Conservation (phyloP, 2,888 invertebrate species). For the Stomorhina lunata region DNA sequence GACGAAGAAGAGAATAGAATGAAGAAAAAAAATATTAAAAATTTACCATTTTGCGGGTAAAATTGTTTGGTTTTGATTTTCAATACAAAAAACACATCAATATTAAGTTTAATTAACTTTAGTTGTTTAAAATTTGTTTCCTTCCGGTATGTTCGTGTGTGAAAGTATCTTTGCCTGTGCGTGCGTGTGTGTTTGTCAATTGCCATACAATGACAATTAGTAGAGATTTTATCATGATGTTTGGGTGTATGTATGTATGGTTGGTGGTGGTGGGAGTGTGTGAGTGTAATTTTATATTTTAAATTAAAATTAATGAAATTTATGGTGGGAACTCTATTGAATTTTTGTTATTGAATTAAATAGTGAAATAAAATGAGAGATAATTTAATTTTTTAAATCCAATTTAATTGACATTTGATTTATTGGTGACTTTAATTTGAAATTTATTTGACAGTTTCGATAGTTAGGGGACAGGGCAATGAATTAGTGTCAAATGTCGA, state of each 20-base stretch:
- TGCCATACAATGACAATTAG: background rate
- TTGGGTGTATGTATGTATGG: background rate
- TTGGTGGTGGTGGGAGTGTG: no score
- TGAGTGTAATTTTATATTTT: slow-evolving; percentile 5
- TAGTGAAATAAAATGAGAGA: background rate
- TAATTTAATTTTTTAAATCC: slow-evolving; percentile 14
- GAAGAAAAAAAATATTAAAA: background rate
- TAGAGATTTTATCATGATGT: slow-evolving; percentile 2
- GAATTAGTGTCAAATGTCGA: background rate
- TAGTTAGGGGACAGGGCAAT: background rate
- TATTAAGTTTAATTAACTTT: slow-evolving; percentile 59
- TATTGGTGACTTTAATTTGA: background rate
- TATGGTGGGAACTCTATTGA: slow-evolving; percentile 33
- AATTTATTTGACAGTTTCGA: slow-evolving; percentile 5
- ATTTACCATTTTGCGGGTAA: slow-evolving; percentile 9
- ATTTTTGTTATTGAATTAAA: slow-evolving; percentile 20
- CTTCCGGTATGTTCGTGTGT: slow-evolving; percentile 18
- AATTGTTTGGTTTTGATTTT: slow-evolving; percentile 27
- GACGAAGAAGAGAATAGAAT: background rate
- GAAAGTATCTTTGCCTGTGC: no score
- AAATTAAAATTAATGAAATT: slow-evolving; percentile 17
- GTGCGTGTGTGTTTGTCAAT: background rate
- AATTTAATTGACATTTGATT: slow-evolving; percentile 29
- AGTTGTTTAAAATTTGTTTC: slow-evolving; percentile 58
- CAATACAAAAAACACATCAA: slow-evolving; percentile 51